Percentiles rank a stretch among this genome's conserved stretches.
Conservation (phyloP, 2,113 vertebrate genomes). For the Peromyscus maniculatus region DNA sequence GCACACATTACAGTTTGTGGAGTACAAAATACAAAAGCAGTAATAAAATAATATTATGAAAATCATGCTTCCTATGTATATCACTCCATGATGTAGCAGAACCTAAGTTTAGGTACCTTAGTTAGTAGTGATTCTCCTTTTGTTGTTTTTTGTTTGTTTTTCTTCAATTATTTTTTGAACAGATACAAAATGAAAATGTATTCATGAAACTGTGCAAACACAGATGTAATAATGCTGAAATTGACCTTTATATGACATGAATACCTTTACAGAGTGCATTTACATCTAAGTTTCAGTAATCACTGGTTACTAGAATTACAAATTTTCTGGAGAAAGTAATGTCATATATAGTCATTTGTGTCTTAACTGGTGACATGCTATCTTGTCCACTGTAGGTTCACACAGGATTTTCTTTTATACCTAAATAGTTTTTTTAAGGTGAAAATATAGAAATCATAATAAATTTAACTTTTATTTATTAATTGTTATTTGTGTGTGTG, state of each 20-base stretch:
- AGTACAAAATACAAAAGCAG: not conserved
- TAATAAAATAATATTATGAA: not conserved
- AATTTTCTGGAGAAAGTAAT: not conserved
- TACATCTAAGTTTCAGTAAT: not conserved
- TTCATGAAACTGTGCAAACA: not conserved
- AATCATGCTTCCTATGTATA: not conserved
- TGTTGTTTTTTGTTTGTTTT: not conserved
- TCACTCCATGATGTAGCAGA: not conserved
- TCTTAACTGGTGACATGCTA: not conserved
- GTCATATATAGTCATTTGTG: not conserved
- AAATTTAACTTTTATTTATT: not conserved
- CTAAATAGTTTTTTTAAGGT: not conserved
- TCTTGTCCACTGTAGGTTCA: not conserved
- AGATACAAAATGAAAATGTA: not conserved
- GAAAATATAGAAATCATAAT: not conserved
- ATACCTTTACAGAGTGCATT: not conserved
- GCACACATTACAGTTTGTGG: not conserved
- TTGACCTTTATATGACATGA: too few species aligned
- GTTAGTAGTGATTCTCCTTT: not conserved
- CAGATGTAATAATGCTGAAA: not conserved
- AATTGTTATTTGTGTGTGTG: not conserved
- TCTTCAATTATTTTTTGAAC: not conserved
- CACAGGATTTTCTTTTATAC: not conserved
- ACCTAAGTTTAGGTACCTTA: not conserved
- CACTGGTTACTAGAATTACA: not conserved